These are phyloP conservation scores for Colossoma macropomum DNA, from an alignment of 2,113 vertebrate species.

Conservation along the genomic window DNA sequence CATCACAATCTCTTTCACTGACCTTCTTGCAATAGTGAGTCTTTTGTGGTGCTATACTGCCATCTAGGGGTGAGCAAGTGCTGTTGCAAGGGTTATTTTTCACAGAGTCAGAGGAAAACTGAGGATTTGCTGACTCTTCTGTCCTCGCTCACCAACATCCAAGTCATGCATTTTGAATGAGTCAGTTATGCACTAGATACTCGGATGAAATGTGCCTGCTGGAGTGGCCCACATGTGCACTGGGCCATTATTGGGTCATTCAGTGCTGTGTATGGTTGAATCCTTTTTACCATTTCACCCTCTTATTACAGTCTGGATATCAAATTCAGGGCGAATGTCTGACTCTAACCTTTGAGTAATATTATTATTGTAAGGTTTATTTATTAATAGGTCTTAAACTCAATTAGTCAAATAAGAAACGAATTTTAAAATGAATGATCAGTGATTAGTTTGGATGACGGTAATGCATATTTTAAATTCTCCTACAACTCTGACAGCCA, in stretches of 20 bases:
- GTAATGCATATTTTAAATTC: no score
- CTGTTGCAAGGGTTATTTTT: background rate
- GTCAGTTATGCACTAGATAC: slow-evolving; percentile 30
- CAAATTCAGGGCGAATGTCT: background rate
- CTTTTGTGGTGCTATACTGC: slow-evolving; percentile 37
- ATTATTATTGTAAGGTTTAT: background rate
- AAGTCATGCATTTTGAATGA: slow-evolving; percentile 46
- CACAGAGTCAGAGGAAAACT: slow-evolving; percentile 17
- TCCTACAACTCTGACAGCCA: no score
- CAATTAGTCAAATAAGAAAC: no score
- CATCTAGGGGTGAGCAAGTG: slow-evolving; percentile 38
- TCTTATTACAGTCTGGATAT: background rate
- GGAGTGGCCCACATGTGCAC: slow-evolving; percentile 4
- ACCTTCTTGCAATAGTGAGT: slow-evolving; percentile 14
- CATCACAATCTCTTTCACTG: slow-evolving; percentile 52
- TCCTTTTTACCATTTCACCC: slow-evolving; percentile 18
- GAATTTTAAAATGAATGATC: no score
- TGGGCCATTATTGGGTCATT: slow-evolving; percentile 18
- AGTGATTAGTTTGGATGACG: no score
- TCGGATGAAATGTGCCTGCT: slow-evolving; percentile 11
- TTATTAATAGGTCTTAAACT: no score
- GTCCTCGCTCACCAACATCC: slow-evolving; percentile 20
- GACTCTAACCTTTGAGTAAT: background rate
- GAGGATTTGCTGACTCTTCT: slow-evolving; percentile 34
- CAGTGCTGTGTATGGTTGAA: background rate